phyloP scores from a whole-genome alignment of 2,113 vertebrate genomes.

The Centropus bengalensis region DNA sequence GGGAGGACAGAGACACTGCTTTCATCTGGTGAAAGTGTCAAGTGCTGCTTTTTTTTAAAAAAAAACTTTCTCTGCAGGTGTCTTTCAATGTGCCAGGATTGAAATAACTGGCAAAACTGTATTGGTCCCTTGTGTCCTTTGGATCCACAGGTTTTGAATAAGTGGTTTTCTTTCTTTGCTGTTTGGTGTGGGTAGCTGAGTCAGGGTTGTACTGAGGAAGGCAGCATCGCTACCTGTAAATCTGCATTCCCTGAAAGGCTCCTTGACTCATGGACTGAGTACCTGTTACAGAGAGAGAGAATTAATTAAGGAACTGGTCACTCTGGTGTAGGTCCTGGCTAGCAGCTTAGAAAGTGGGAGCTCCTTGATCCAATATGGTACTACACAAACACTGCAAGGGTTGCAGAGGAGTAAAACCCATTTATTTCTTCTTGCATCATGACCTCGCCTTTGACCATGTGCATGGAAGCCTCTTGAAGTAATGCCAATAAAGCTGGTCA shows the following conservation, averaged over 20 bases:
- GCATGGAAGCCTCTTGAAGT: not conserved
- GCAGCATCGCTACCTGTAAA: slow-evolving; percentile 30
- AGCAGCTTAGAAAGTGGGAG: not conserved
- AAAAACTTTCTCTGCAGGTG: not conserved
- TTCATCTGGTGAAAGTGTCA: not conserved
- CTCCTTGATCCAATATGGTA: not conserved
- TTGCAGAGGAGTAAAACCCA: not conserved
- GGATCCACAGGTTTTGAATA: not conserved
- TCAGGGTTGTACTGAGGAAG: not conserved
- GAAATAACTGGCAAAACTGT: not conserved
- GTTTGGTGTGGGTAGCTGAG: not conserved
- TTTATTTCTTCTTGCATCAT: not conserved
- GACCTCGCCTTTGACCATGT: not conserved
- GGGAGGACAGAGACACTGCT: not conserved
- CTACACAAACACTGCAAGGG: not conserved
- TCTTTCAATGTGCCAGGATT: not conserved
- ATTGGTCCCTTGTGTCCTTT: not conserved
- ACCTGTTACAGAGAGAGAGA: not conserved
- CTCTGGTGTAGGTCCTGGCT: slow-evolving; percentile 16
- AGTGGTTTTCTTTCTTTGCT: not conserved
- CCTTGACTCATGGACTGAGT: slow-evolving; percentile 33
- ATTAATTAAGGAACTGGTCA: slow-evolving; percentile 63
- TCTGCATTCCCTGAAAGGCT: slow-evolving; percentile 50
- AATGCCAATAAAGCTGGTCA: not conserved
- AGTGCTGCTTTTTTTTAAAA: not conserved